phyloP scores from a whole-genome alignment of 2,888 invertebrate species.

The Drosophila crucigera region DNA sequence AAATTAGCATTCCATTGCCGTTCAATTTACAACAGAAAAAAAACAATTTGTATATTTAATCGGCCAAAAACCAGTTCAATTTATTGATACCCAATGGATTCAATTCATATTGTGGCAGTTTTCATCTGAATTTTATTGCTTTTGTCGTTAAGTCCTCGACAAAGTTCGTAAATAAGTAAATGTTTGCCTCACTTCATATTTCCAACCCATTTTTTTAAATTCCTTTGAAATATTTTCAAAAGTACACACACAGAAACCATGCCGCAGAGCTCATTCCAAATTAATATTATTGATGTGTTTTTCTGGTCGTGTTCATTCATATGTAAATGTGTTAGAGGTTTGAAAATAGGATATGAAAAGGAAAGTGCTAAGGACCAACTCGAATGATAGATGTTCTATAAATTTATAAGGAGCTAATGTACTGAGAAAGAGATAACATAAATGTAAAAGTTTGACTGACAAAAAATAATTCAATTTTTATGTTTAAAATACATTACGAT shows the following conservation, averaged over 20 bases:
- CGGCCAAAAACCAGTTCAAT: background rate
- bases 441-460: background rate
- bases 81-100: slow-evolving; percentile 1
- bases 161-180: slow-evolving; percentile 8
- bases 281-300: slow-evolving; percentile 32
- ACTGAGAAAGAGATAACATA: background rate
- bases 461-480: background rate
- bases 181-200: slow-evolving; percentile 5
- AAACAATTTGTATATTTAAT: background rate
- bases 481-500: background rate
- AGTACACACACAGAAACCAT: background rate
- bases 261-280: slow-evolving; percentile 9
- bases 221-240: background rate
- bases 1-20: background rate
- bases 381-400: slow-evolving; percentile 1
- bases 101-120: background rate
- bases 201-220: background rate
- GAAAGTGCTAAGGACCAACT: background rate
- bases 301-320: slow-evolving; percentile 24
- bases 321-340: slow-evolving; percentile 20
- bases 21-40: background rate
- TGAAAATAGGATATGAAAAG: background rate
- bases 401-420: background rate
- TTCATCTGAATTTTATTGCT: slow-evolving; percentile 1
- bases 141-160: background rate